These are phyloP conservation scores for Zonotrichia albicollis DNA, from an alignment of 2,797 vertebrate species.

Conservation along the genomic window DNA sequence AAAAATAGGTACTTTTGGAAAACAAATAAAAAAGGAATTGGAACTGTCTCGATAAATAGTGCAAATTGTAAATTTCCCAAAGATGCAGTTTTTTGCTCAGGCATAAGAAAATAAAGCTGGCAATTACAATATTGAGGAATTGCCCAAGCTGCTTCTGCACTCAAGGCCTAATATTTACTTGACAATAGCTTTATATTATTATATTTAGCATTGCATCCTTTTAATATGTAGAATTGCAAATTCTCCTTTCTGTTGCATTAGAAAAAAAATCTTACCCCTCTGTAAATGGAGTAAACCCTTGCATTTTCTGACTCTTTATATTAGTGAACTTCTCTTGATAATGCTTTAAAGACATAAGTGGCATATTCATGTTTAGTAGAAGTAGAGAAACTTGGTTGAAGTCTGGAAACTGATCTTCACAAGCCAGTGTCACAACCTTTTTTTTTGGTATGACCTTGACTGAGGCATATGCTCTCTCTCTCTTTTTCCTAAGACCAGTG, in stretches of 20 bases:
- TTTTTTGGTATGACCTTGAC: background rate
- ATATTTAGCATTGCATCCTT: background rate
- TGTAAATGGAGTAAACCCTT: background rate
- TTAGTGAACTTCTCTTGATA: background rate
- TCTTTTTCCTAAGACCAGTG: background rate
- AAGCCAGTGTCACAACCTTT: background rate
- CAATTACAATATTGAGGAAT: conserved; percentile 59
- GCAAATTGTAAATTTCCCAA: conserved; percentile 77
- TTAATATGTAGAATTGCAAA: conserved; percentile 9
- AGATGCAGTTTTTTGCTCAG: conserved; percentile 43
- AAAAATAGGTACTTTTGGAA: conserved; percentile 71
- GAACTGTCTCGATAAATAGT: conserved; percentile 76
- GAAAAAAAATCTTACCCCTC: background rate
- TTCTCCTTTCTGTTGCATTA: background rate
- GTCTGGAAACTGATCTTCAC: background rate
- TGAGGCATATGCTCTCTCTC: background rate
- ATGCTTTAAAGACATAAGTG: background rate
- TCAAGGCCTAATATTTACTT: conserved; percentile 24
- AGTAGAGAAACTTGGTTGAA: background rate
- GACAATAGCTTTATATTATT: conserved; percentile 34
- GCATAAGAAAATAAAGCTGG: conserved; percentile 70
- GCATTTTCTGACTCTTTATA: background rate
- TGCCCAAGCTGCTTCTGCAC: conserved; percentile 10
- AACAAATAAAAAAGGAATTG: conserved; percentile 79
- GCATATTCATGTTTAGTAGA: background rate